Conservation (phyloP, 2,797 vertebrate genomes). For the Mormyrops attenuatus region DNA sequence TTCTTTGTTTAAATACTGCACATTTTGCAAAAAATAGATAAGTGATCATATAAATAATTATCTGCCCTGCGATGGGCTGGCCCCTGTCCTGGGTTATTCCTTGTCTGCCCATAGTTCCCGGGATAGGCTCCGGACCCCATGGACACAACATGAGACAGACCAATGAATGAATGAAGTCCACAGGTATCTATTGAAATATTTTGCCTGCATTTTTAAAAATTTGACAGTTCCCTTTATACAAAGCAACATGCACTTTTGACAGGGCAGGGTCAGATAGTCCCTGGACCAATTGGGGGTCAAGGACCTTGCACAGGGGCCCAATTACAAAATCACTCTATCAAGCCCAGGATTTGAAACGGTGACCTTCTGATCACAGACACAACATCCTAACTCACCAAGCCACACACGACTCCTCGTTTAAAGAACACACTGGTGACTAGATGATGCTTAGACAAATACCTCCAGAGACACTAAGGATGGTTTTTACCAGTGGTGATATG, state of each 20-base stretch:
- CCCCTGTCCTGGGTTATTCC: neutral
- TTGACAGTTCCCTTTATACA: neutral
- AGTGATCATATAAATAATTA: neutral
- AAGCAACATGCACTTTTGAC: neutral
- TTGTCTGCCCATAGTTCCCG: neutral
- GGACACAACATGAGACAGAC: neutral
- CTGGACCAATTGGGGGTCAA: neutral
- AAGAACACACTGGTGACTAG: neutral
- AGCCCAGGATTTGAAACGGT: neutral
- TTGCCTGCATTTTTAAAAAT: neutral
- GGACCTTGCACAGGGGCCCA: neutral
- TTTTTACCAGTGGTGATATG: neutral
- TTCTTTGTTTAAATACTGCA: neutral
- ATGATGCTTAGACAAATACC: neutral
- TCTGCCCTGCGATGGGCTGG: neutral
- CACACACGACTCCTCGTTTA: neutral
- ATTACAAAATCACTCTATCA: neutral
- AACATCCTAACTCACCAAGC: neutral
- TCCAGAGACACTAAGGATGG: neutral
- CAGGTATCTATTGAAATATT: neutral
- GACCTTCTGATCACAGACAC: neutral
- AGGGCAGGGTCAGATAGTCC: neutral
- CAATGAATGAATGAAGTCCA: neutral
- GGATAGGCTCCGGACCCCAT: neutral
- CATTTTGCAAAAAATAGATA: neutral